These are phyloP conservation scores for Hippopotamus amphibius DNA, from an alignment of 2,113 vertebrate species.

Conservation along the genomic window DNA sequence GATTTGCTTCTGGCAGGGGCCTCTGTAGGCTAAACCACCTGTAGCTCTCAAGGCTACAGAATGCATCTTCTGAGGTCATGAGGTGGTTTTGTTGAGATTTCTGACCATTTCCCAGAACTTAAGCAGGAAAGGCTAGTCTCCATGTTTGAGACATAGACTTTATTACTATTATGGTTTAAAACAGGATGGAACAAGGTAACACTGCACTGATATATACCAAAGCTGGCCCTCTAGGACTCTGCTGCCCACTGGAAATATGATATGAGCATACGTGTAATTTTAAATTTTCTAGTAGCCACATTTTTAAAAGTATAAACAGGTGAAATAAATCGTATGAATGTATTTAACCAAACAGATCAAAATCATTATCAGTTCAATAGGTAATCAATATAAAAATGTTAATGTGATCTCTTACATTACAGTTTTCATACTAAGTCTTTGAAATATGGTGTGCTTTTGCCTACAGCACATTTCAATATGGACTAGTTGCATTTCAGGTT, in stretches of 20 bases:
- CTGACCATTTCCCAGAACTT: background rate
- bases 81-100: background rate
- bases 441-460: background rate
- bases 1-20: background rate
- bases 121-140: background rate
- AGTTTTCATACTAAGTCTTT: background rate
- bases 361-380: constrained; percentile 12
- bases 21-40: background rate
- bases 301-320: background rate
- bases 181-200: background rate
- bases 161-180: background rate
- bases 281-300: background rate
- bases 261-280: background rate
- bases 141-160: background rate
- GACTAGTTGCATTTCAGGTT: background rate
- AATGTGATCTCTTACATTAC: background rate
- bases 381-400: background rate
- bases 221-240: background rate
- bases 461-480: background rate
- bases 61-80: background rate
- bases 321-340: background rate
- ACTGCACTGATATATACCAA: background rate
- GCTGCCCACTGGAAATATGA: background rate
- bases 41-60: background rate
- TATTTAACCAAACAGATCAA: background rate